Conservation (phyloP, 1,140 invertebrate genomes). For the Globodera rostochiensis region DNA sequence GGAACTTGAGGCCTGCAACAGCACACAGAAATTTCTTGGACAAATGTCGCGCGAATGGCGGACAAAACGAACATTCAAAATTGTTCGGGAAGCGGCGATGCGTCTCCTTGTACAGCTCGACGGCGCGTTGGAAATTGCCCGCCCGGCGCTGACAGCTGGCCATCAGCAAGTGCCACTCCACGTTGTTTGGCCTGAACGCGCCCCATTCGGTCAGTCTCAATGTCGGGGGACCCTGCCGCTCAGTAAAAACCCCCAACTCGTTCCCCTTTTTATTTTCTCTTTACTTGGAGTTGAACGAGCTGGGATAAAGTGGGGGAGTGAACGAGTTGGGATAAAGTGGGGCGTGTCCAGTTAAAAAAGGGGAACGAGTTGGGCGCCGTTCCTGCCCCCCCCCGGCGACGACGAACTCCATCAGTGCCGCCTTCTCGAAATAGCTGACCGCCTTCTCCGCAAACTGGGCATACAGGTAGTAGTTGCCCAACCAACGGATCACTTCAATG, state of each 20-base stretch:
- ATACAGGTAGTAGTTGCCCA: slow-evolving; percentile 87
- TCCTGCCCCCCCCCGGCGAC: background rate
- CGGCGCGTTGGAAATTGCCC: slow-evolving; percentile 63
- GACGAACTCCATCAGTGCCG: slow-evolving; percentile 78
- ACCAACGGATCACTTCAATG: slow-evolving; percentile 84
- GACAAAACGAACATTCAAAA: slow-evolving; percentile 54
- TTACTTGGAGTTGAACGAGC: background rate
- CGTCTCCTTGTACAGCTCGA: slow-evolving; percentile 60
- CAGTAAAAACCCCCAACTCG: background rate
- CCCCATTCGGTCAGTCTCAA: too few relatives aligned
- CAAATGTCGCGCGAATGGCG: background rate
- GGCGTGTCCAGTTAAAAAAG: too few relatives aligned
- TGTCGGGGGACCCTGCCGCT: too few relatives aligned
- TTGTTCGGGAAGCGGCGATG: slow-evolving; percentile 63
- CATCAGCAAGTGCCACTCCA: slow-evolving; percentile 65
- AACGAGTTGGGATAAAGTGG: too few relatives aligned
- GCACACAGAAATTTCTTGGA: too few relatives aligned
- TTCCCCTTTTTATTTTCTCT: slow-evolving; percentile 10
- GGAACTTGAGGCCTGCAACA: slow-evolving; percentile 74
- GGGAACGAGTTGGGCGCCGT: background rate
- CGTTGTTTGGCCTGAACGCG: slow-evolving; percentile 57
- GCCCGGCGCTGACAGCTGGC: slow-evolving; percentile 59
- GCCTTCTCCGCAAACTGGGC: slow-evolving; percentile 87
- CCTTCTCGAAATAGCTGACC: slow-evolving; percentile 82
- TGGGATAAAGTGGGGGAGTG: too few relatives aligned